phyloP scores from a whole-genome alignment of 1,140 invertebrate genomes.

The Drosophila funebris region DNA sequence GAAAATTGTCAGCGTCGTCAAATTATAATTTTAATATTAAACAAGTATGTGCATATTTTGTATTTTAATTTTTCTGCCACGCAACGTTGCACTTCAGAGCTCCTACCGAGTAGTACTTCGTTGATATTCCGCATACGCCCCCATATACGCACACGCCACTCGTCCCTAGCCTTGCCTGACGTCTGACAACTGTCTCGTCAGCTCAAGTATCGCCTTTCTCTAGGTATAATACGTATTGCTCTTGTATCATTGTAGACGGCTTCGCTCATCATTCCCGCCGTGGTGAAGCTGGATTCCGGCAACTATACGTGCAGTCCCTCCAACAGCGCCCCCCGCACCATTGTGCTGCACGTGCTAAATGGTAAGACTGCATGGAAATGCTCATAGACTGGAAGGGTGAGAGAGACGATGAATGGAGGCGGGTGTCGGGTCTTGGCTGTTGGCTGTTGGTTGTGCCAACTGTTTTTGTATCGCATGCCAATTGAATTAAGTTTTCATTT shows the following conservation, averaged over 20 bases:
- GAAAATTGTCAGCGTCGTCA: slow-evolving; percentile 67
- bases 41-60: slow-evolving; percentile 44
- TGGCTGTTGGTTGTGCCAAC: slow-evolving; percentile 35
- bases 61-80: slow-evolving; percentile 27
- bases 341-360: slow-evolving; percentile 82
- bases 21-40: slow-evolving; percentile 63
- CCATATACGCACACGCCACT: background rate
- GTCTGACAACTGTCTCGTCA: slow-evolving; percentile 62
- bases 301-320: slow-evolving; percentile 84
- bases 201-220: slow-evolving; percentile 37
- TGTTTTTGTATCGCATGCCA: slow-evolving; percentile 67
- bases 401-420: background rate
- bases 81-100: background rate
- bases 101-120: background rate
- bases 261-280: slow-evolving; percentile 83
- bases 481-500: slow-evolving; percentile 83
- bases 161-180: background rate
- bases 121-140: slow-evolving; percentile 16
- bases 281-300: slow-evolving; percentile 80
- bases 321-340: slow-evolving; percentile 79
- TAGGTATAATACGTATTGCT: background rate
- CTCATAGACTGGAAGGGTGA: background rate
- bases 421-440: background rate
- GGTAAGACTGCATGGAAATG: slow-evolving; percentile 58
- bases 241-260: slow-evolving; percentile 64